phyloP scores from a whole-genome alignment of 1,140 invertebrate species.

The Diabrotica undecimpunctata region DNA sequence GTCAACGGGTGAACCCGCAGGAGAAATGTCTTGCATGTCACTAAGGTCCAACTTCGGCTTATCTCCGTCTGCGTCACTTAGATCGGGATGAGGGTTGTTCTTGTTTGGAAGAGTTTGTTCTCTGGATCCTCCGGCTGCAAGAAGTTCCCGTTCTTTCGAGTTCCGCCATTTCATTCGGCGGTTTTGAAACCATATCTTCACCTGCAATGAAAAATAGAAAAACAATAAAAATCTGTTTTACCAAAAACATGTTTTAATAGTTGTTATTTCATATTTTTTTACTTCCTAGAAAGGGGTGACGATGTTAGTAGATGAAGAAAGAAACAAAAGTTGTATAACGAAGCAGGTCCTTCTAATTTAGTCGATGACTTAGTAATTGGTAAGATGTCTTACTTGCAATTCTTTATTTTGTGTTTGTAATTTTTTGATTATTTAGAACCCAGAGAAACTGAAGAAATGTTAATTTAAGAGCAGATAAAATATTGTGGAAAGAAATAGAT shows the following conservation, averaged over 20 bases:
- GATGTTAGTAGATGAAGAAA: no score
- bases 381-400: no score
- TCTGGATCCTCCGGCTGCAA: constrained; percentile 86
- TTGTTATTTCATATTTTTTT: no score
- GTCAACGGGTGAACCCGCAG: constrained; percentile 44
- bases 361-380: no score
- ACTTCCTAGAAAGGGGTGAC: no score
- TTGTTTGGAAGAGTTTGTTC: constrained; percentile 95
- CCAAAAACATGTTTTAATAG: neutral
- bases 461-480: no score
- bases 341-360: no score
- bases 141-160: constrained; percentile 90
- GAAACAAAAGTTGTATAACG: no score
- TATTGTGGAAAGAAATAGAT: no score
- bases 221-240: constrained; percentile 2
- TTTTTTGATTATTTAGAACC: no score
- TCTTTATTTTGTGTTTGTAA: no score
- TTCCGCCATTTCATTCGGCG: constrained; percentile 96
- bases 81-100: constrained; percentile 93
- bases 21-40: constrained; percentile 48
- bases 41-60: constrained; percentile 61
- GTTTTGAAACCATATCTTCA: constrained; percentile 97
- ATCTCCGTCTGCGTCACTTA: constrained; percentile 84
- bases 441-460: no score
- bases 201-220: constrained; percentile 58